A percentile compares a stretch with the other conserved stretches of the same genome.
Conservation (phyloP, 1,140 invertebrate genomes). For the Hyles vespertilio region DNA sequence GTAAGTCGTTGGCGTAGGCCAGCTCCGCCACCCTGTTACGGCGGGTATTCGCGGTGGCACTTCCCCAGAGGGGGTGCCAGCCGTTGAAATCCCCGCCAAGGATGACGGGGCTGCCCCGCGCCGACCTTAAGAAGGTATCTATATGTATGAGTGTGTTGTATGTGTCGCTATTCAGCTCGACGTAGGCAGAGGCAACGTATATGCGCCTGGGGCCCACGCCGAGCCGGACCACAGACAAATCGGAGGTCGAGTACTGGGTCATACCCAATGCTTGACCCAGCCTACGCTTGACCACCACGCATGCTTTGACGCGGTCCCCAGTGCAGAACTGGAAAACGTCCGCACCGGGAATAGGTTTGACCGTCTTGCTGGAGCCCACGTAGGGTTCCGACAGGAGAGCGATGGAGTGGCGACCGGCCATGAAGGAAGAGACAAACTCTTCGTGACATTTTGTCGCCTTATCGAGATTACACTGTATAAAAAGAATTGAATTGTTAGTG, state of each 20-base stretch:
- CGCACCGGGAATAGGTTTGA: background rate
- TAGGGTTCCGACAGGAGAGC: constrained; percentile 1
- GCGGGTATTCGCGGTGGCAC: background rate
- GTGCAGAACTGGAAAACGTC: background rate
- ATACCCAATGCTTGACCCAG: too few species aligned
- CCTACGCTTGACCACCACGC: too few species aligned
- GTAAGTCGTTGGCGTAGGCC: constrained; percentile 2
- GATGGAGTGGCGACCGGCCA: background rate
- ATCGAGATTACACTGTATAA: background rate
- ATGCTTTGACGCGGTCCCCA: background rate
- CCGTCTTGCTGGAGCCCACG: background rate
- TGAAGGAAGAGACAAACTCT: background rate
- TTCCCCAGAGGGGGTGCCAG: constrained; percentile 1
- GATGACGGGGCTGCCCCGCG: background rate
- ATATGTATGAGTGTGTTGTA: background rate
- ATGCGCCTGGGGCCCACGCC: too few species aligned
- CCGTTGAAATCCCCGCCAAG: constrained; percentile 1
- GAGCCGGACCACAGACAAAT: too few species aligned
- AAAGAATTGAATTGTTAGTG: too few species aligned
- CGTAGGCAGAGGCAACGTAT: background rate
- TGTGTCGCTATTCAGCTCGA: background rate
- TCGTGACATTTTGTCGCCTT: background rate
- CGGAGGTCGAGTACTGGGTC: too few species aligned
- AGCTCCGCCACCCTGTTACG: background rate
- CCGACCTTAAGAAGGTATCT: background rate